These are phyloP conservation scores for Pseudopleuronectes americanus DNA, from an alignment of 2,797 vertebrate species.

Conservation along the genomic window DNA sequence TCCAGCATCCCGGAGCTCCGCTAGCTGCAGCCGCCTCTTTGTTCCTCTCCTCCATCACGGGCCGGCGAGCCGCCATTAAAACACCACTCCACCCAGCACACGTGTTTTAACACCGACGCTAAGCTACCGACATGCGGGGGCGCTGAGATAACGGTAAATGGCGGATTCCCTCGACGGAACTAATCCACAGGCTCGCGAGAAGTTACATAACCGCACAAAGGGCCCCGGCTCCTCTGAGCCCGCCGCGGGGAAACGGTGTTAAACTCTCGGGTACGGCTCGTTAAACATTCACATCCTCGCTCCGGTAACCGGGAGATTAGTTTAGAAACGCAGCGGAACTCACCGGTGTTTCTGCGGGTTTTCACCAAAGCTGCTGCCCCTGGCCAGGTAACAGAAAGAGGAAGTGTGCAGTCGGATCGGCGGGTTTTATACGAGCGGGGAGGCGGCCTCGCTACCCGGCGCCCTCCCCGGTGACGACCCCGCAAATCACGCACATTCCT, in stretches of 20 bases:
- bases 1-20: slow-evolving; percentile 38
- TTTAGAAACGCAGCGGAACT: slow-evolving; percentile 43
- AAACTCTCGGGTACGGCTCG: no score
- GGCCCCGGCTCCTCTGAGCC: no score
- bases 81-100: no score
- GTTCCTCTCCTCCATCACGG: slow-evolving; percentile 65
- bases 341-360: slow-evolving; percentile 82
- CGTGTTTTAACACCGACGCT: no score
- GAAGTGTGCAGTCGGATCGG: slow-evolving; percentile 58
- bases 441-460: slow-evolving; percentile 72
- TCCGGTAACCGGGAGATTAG: no score
- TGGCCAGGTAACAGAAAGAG: slow-evolving; percentile 90
- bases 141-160: background rate
- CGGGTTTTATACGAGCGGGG: slow-evolving; percentile 82
- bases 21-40: slow-evolving; percentile 70
- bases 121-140: no score
- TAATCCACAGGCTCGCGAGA: slow-evolving; percentile 55
- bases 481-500: slow-evolving; percentile 85
- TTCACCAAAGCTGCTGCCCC: slow-evolving; percentile 83
- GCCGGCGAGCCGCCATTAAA: background rate
- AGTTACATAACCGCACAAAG: slow-evolving; percentile 58
- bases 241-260: no score
- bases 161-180: background rate
- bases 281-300: no score
- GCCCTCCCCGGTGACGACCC: slow-evolving; percentile 66